These are phyloP conservation scores for Nezara viridula DNA, from an alignment of 2,888 invertebrate species.

Conservation along the genomic window DNA sequence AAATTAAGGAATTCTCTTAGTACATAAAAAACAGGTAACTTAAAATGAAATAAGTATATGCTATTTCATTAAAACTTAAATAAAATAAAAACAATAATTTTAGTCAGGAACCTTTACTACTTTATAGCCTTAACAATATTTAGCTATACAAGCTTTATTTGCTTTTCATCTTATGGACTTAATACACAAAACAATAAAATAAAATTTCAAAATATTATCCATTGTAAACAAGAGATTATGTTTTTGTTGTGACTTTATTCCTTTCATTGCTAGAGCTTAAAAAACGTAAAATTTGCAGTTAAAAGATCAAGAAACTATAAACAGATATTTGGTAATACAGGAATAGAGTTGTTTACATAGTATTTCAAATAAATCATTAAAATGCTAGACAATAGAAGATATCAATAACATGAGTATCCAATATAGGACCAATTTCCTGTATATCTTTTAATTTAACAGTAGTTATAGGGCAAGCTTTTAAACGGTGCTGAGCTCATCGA, in stretches of 20 bases:
- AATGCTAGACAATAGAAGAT: neutral
- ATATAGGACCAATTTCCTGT: neutral
- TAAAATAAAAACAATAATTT: constrained; percentile 40
- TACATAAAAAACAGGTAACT: constrained; percentile 47
- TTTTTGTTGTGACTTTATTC: neutral
- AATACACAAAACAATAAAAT: neutral
- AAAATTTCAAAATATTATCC: neutral
- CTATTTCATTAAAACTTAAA: constrained; percentile 28
- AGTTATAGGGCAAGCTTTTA: too few species aligned
- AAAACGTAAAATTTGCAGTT: neutral
- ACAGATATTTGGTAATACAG: neutral
- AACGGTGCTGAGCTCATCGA: too few species aligned
- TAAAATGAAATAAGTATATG: constrained; percentile 27
- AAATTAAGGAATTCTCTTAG: neutral
- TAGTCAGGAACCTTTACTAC: constrained; percentile 34
- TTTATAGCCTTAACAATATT: constrained; percentile 18
- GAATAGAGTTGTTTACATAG: neutral
- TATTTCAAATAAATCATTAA: neutral
- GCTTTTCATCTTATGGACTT: neutral
- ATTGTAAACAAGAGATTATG: neutral
- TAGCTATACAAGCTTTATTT: neutral
- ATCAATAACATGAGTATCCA: neutral
- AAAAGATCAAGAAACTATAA: neutral
- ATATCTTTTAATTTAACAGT: neutral
- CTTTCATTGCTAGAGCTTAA: neutral